Evolutionary conservation across 2,113 vertebrate genomes (phyloP).

Genomic region (Conger conger): DNA sequence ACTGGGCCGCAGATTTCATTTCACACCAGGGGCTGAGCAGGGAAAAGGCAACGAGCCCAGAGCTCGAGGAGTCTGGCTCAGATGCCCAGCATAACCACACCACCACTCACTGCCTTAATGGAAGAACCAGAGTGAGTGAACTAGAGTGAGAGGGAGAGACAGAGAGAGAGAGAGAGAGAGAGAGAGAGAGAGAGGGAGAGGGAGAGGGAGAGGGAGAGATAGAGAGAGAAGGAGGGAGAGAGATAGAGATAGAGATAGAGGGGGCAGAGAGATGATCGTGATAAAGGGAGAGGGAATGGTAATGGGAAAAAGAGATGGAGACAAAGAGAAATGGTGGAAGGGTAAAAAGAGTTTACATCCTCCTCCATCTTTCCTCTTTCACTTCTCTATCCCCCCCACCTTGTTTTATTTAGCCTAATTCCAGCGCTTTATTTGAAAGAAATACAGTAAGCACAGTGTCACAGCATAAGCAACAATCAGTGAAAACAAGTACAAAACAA

Average conservation of each 20-base stretch:
- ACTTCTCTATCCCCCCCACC: background rate
- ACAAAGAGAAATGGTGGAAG: background rate
- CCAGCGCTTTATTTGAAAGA: background rate
- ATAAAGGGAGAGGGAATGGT: background rate
- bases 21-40: background rate
- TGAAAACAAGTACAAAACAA: background rate
- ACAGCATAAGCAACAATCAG: background rate
- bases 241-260: background rate
- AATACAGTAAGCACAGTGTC: background rate
- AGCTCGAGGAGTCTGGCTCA: background rate
- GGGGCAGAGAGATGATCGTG: background rate
- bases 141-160: slow-evolving; percentile 5
- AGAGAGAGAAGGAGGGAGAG: background rate
- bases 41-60: slow-evolving; percentile 8
- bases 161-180: background rate
- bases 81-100: background rate
- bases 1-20: slow-evolving; percentile 20
- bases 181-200: too few species aligned
- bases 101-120: background rate
- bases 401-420: background rate
- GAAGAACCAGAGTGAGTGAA: background rate
- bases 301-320: background rate
- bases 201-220: background rate
- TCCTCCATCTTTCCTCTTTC: background rate
- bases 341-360: background rate